phyloP scores from a whole-genome alignment of 2,888 invertebrate genomes.

The Caenorhabditis uteleia region DNA sequence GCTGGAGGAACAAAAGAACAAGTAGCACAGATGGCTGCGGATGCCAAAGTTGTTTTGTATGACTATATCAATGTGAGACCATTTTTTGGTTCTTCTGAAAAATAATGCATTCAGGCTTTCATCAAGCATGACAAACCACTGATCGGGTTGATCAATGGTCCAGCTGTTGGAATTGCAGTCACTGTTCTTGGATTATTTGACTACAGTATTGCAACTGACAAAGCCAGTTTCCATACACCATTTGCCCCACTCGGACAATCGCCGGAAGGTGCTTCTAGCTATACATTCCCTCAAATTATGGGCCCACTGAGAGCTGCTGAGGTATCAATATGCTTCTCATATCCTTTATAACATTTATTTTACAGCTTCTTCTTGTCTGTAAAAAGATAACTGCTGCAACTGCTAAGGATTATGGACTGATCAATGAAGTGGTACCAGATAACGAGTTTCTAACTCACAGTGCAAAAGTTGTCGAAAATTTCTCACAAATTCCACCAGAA shows the following conservation, averaged over 20 bases:
- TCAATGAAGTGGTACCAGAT: constrained; percentile 80
- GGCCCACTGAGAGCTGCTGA: constrained; percentile 79
- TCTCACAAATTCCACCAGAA: constrained; percentile 67
- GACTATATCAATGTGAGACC: constrained; percentile 57
- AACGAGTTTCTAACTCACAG: constrained; percentile 40
- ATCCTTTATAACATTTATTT: constrained; percentile 30
- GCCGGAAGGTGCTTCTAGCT: constrained; percentile 88
- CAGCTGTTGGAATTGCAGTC: constrained; percentile 87
- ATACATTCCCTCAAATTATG: constrained; percentile 83
- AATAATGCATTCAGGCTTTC: constrained; percentile 73
- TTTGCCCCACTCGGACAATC: constrained; percentile 84
- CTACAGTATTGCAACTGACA: constrained; percentile 85
- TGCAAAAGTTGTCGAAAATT: constrained; percentile 37
- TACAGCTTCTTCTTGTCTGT: constrained; percentile 76
- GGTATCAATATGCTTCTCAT: constrained; percentile 6
- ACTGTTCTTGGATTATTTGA: constrained; percentile 87
- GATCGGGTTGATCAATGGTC: constrained; percentile 88
- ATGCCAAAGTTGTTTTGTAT: constrained; percentile 52
- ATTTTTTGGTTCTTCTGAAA: not conserved
- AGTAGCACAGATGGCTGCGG: constrained; percentile 53
- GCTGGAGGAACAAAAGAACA: constrained; percentile 50
- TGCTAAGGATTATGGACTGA: constrained; percentile 81
- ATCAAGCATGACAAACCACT: constrained; percentile 88
- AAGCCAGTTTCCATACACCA: constrained; percentile 87
- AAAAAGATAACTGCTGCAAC: constrained; percentile 82